Percentiles rank a stretch among this genome's conserved stretches.
These are phyloP conservation scores for Diplodus sargus DNA, from an alignment of 2,797 vertebrate genomes.

Conservation along the genomic window DNA sequence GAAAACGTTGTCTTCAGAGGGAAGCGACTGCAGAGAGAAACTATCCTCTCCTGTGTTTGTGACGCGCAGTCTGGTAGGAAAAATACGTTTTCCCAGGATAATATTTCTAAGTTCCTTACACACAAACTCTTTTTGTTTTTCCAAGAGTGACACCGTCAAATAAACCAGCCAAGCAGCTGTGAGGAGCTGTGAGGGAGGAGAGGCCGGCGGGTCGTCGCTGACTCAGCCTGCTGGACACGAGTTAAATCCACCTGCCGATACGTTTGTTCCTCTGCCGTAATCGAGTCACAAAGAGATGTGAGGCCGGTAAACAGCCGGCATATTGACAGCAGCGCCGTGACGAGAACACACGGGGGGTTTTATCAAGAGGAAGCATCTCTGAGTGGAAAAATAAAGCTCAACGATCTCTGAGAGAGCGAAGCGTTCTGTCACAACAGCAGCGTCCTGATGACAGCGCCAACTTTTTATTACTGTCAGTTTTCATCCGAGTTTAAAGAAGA, in stretches of 20 bases:
- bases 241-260: constrained; percentile 13
- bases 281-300: constrained; percentile 8
- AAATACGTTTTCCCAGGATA: too few relatives aligned
- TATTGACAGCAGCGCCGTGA: constrained; percentile 29
- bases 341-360: constrained; percentile 15
- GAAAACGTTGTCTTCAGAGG: too few relatives aligned
- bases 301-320: constrained; percentile 43
- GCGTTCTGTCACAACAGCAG: constrained; percentile 54
- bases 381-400: constrained; percentile 27
- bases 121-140: too few relatives aligned
- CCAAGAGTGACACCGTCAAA: too few relatives aligned
- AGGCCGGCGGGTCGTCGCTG: not conserved
- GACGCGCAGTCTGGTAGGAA: too few relatives aligned
- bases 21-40: too few relatives aligned
- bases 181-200: not conserved
- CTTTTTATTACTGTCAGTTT: constrained; percentile 36
- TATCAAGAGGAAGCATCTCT: constrained; percentile 24
- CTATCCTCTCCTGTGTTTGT: too few relatives aligned
- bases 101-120: too few relatives aligned
- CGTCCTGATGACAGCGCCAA: constrained; percentile 24
- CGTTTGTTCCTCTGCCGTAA: constrained; percentile 16
- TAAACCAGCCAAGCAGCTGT: not conserved
- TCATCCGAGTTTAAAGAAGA: not conserved
- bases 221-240: not conserved
- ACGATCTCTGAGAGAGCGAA: constrained; percentile 1